Base-by-base conservation (phyloP, 2,113 vertebrate genomes). In the Martes martes region DNA sequence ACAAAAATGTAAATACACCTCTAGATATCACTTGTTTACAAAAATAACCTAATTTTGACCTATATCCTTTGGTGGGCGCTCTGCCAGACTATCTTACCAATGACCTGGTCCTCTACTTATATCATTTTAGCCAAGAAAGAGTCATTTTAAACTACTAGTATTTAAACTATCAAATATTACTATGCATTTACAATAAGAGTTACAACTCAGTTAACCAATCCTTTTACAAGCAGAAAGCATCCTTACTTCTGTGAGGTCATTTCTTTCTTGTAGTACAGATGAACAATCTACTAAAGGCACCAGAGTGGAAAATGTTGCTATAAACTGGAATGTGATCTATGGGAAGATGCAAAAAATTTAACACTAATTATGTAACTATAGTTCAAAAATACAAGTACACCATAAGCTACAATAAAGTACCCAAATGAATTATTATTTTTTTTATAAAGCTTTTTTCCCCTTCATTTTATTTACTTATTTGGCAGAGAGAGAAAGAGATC, bases 241-340 rank as follows among this genome's bases (percentile, higher is more conserved):
- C 97, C 98, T 98, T 99, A 99, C 99, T 99, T 99, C 99, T 84
- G 99, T 99, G 96, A 99, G 99, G 98, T 99, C 99, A 36, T 99
- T 99, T 98, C 99, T 99, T 98, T 99, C 99, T 98, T 99, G 99
- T 24, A 99, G 98, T 95, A 99, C 98, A 97, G 99, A 99, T 69
- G 99, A 99, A 97, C 99, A 99, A 98, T 99, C 99, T 97, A 99
- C 99, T 99, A 99, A 99, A 99, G 99, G 99, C 99, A 99, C 99
- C 98, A 99, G 99, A 98, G 99, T 99, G 98, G 99, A 99, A 99
- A 99, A 99, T 4, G 99, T 99, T 98, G 99, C 99, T 98, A 99
- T 99, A 98, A 99, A 99, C 96, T 99, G 99, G 99, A 99, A 99
- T 98, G 99, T 99, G 98, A 99, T 99, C 99, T 99, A 98, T 92